Conservation (phyloP, 2,888 invertebrate genomes). For the Stenoptilia bipunctidactyla region DNA sequence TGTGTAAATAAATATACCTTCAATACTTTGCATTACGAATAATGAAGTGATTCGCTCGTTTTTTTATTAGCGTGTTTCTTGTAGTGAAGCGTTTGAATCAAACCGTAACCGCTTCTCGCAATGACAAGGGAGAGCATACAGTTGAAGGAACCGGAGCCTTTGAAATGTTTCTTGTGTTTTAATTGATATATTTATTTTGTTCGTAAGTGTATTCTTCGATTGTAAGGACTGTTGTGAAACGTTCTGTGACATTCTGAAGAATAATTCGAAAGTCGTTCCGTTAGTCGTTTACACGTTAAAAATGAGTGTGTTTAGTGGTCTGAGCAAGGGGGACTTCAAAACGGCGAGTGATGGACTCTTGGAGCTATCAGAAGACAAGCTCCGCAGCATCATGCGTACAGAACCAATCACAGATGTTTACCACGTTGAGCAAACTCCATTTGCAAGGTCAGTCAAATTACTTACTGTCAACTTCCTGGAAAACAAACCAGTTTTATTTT, state of each 20-base stretch:
- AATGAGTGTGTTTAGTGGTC: constrained; percentile 67
- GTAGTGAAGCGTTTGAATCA: constrained; percentile 56
- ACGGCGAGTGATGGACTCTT: constrained; percentile 79
- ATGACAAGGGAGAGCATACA: constrained; percentile 69
- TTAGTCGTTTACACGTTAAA: constrained; percentile 63
- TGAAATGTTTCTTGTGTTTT: constrained; percentile 67
- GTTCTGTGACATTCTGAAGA: constrained; percentile 55
- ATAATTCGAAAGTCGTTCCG: constrained; percentile 33
- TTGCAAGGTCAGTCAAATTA: constrained; percentile 78
- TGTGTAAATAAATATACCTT: constrained; percentile 62
- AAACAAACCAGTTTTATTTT: not conserved
- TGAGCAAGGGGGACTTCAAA: constrained; percentile 69
- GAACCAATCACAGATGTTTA: constrained; percentile 83
- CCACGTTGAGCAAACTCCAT: constrained; percentile 86
- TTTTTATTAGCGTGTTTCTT: constrained; percentile 53
- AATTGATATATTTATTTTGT: constrained; percentile 54
- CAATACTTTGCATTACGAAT: constrained; percentile 56
- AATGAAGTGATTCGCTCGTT: constrained; percentile 63
- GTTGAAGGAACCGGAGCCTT: constrained; percentile 68
- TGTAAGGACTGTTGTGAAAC: constrained; percentile 63
- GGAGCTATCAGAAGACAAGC: constrained; percentile 77
- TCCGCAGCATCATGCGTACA: constrained; percentile 77
- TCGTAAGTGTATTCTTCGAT: constrained; percentile 63
- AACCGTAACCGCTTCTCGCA: constrained; percentile 67
- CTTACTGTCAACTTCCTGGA: not conserved